Conservation (phyloP, 2,888 invertebrate genomes). For the Bombylius major region DNA sequence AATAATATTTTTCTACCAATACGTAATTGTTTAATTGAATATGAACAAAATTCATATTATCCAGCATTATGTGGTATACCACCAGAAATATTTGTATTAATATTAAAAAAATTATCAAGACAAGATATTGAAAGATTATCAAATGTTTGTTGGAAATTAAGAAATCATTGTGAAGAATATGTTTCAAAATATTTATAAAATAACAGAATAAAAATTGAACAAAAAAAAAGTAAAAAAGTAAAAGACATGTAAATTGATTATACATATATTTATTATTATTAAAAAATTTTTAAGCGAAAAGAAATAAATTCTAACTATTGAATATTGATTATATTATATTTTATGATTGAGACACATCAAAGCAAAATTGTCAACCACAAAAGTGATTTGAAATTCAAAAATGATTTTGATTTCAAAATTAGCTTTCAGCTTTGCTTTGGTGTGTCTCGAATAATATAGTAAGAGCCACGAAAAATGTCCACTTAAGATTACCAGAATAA, state of each 20-base stretch:
- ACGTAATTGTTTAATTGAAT: constrained; percentile 41
- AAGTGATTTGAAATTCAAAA: too few species aligned
- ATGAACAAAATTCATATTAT: constrained; percentile 22
- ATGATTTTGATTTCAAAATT: too few species aligned
- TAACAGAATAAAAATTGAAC: neutral
- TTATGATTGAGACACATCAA: too few species aligned
- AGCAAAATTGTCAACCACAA: too few species aligned
- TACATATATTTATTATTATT: constrained; percentile 6
- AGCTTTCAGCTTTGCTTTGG: too few species aligned
- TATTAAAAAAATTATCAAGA: constrained; percentile 21
- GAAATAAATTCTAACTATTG: too few species aligned
- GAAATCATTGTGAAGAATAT: constrained; percentile 1
- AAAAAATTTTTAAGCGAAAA: neutral
- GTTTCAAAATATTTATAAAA: neutral
- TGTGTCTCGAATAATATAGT: too few species aligned
- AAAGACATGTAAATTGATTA: neutral
- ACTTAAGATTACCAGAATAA: too few species aligned
- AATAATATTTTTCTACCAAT: constrained; percentile 42
- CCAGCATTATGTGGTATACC: constrained; percentile 35
- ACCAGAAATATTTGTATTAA: constrained; percentile 23
- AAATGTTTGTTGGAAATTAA: constrained; percentile 6
- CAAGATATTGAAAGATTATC: constrained; percentile 8
- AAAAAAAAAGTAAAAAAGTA: neutral
- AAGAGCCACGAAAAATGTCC: too few species aligned
- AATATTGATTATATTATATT: too few species aligned